Base-by-base conservation (phyloP, 2,888 invertebrate genomes). In the Chrysotoxum bicinctum region DNA sequence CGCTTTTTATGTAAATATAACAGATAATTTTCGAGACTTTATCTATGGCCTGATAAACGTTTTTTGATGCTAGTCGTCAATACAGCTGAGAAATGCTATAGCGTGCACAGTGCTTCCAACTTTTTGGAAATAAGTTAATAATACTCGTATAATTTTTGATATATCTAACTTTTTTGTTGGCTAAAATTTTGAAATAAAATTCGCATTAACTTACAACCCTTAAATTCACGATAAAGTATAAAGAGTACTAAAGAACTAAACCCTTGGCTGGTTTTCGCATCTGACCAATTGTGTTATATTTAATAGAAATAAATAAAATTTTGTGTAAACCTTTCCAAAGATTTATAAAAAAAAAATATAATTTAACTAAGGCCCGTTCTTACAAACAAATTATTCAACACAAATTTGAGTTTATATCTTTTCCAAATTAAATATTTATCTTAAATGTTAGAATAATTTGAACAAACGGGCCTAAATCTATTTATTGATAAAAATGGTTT, bases 251-350 rank as follows among this genome's bases (percentile, higher is more conserved):
- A 10, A 32, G 8, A 50, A 48, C 8, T 79, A 79, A 84, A 84
- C 70, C 84, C 79, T 84, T 80, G 84, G 80, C 75, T 79, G 84
- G 83, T 84, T 84, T 74, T 72, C 21, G 66, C 52, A 74, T 79
- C 66, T 70, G 50, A 52, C 84, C 84, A 79, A 50, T 73, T 77
- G 52, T 73, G 54, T 26, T 4, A 26, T 69, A 21, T 64, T 26
- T 73, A 21, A 26, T 32, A 16, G 40, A 26, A n/a, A 45, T 48
- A 72, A 58, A 21, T 21, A 58, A 58, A 54, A 79, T 79, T 83
- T 83, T 58, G 45, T 50, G 26, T 72, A 26, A 79, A 83, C 78
- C 83, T 69, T 30, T 83, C 83, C 79, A 83, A 83, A 79, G 79
- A 83, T 83, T 83, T 68, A 50, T 68, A n/a, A 21, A 32, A 32